These are phyloP conservation scores for Aphidius ervi DNA, from an alignment of 1,140 invertebrate species.

Conservation along the genomic window DNA sequence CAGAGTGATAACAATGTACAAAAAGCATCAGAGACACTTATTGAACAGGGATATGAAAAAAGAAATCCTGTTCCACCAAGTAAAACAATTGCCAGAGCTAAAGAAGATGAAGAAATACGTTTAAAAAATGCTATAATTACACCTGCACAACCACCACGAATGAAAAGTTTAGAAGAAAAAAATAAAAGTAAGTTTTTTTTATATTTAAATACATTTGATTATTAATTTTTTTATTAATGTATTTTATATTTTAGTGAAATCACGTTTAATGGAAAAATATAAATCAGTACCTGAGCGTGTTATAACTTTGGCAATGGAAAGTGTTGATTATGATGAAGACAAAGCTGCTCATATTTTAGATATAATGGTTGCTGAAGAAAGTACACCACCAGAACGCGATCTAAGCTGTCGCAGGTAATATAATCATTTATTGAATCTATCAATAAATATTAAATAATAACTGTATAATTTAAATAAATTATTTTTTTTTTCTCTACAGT, in stretches of 20 bases:
- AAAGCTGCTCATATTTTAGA: conserved; percentile 71
- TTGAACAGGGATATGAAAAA: conserved; percentile 76
- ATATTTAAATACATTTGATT: conserved; percentile 13
- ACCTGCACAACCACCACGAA: conserved; percentile 57
- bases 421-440: neutral
- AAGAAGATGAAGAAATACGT: conserved; percentile 48
- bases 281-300: conserved; percentile 72
- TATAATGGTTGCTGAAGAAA: conserved; percentile 62
- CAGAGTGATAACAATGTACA: conserved; percentile 86
- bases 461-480: neutral
- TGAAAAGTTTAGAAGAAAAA: conserved; percentile 71
- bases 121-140: conserved; percentile 47
- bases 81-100: conserved; percentile 49
- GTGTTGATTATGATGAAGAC: conserved; percentile 78
- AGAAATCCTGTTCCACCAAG: conserved; percentile 59
- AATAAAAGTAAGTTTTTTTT: conserved; percentile 58
- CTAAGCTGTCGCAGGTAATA: conserved; percentile 47
- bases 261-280: conserved; percentile 69
- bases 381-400: conserved; percentile 42
- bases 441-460: conserved; percentile 1
- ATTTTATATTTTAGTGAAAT: conserved; percentile 61
- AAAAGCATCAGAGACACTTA: conserved; percentile 73
- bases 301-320: conserved; percentile 79
- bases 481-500: conserved; percentile 12
- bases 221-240: conserved; percentile 4